Percentiles rank a stretch among this genome's conserved stretches.
These are phyloP conservation scores for Drosophila neonasuta DNA, from an alignment of 2,888 invertebrate genomes.

Conservation along the genomic window DNA sequence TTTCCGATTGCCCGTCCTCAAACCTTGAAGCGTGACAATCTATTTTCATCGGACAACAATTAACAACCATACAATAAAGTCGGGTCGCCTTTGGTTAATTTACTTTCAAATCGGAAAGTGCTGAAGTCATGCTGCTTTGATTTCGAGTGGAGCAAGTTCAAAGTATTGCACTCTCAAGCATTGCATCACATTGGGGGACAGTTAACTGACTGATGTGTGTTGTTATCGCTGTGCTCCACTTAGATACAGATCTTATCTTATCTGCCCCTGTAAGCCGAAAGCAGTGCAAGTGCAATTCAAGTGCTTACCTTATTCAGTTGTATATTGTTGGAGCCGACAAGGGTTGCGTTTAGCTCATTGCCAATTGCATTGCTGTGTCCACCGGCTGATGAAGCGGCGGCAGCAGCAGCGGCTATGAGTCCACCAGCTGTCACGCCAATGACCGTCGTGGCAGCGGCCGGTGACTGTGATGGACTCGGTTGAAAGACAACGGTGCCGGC, in stretches of 20 bases:
- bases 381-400: conserved; percentile 41
- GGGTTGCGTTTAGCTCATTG: conserved; percentile 83
- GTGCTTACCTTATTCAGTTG: conserved; percentile 81
- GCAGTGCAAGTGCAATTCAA: conserved; percentile 10
- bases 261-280: conserved; percentile 6
- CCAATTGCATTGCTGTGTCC: conserved; percentile 75
- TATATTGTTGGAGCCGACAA: conserved; percentile 83
- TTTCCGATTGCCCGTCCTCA: background rate
- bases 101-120: background rate
- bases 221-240: conserved; percentile 43
- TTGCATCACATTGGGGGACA: conserved; percentile 5
- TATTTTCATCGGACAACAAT: background rate
- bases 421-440: conserved; percentile 81
- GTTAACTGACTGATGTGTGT: background rate
- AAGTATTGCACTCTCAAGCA: background rate
- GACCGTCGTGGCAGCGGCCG: conserved; percentile 81
- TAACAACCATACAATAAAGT: background rate
- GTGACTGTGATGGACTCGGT: conserved; percentile 83
- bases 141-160: background rate
- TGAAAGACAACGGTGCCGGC: conserved; percentile 82
- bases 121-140: background rate
- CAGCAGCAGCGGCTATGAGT: conserved; percentile 67
- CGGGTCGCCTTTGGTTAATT: background rate
- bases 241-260: conserved; percentile 51
- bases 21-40: background rate